Conservation (phyloP, 2,113 vertebrate species). For the Paradisaea rubra region DNA sequence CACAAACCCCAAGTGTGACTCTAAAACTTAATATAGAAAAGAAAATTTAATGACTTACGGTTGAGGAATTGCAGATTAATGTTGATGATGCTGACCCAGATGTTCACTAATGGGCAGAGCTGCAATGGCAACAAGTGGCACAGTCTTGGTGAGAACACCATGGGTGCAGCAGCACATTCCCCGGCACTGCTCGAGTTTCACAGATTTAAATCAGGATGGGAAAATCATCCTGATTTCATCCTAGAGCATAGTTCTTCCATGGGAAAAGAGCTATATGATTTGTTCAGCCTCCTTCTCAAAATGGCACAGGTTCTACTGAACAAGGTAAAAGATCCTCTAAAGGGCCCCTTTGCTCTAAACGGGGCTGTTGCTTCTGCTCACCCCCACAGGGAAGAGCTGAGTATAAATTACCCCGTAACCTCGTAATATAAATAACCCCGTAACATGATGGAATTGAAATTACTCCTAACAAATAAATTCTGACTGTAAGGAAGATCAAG, state of each 20-base stretch:
- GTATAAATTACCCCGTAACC: not conserved
- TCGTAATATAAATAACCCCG: not conserved
- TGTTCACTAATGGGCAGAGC: conserved; percentile 41
- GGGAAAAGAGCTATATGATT: not conserved
- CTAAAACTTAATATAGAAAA: not conserved
- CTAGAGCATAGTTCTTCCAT: not conserved
- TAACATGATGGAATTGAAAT: not conserved
- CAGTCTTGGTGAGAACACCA: accelerated
- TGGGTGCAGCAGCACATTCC: accelerated
- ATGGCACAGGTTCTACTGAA: not conserved
- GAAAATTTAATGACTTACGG: not conserved
- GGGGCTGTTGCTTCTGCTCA: not conserved
- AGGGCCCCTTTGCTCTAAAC: not conserved
- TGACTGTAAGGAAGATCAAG: not conserved
- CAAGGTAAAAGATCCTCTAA: not conserved
- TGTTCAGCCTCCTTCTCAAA: not conserved
- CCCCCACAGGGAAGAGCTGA: not conserved
- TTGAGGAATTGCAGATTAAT: conserved; percentile 9
- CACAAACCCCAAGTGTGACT: accelerated
- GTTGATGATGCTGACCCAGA: conserved; percentile 45
- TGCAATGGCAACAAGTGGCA: not conserved
- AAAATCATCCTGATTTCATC: not conserved
- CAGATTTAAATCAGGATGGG: not conserved
- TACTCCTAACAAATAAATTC: not conserved
- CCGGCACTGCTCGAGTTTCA: accelerated